A percentile compares a stretch with the other conserved stretches of the same genome.
These are phyloP conservation scores for Atherinomorus stipes DNA, from an alignment of 2,113 vertebrate genomes.

Conservation along the genomic window DNA sequence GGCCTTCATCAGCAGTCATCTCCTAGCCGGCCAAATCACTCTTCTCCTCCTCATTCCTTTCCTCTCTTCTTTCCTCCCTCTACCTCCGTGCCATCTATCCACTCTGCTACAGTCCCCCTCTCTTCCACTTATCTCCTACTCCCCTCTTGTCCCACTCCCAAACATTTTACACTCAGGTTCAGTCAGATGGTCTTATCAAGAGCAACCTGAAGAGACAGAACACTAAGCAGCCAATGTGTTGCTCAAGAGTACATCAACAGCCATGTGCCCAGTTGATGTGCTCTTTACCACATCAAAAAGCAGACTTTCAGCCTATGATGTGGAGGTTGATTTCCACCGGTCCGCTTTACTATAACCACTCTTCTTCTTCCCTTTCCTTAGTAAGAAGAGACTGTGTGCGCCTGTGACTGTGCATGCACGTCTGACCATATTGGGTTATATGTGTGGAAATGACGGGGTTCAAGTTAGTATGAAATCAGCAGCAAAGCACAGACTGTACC, in stretches of 20 bases:
- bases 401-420: constrained; percentile 1
- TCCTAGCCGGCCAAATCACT: constrained; percentile 81
- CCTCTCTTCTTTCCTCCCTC: constrained; percentile 41
- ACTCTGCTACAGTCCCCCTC: constrained; percentile 39
- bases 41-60: constrained; percentile 61
- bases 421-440: constrained; percentile 21
- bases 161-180: constrained; percentile 62
- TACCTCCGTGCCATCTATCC: constrained; percentile 56
- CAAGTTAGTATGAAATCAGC: constrained; percentile 74
- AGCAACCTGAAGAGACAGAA: constrained; percentile 29
- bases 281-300: constrained; percentile 28
- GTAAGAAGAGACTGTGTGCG: constrained; percentile 1
- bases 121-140: constrained; percentile 52
- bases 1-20: constrained; percentile 82
- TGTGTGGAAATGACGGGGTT: constrained; percentile 58
- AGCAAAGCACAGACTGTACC: constrained; percentile 68
- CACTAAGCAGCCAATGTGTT: constrained; percentile 29
- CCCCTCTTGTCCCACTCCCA: constrained; percentile 52
- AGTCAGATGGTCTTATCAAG: constrained; percentile 45
- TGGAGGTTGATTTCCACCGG: constrained; percentile 14
- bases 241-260: constrained; percentile 63
- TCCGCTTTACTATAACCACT: constrained; percentile 28
- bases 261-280: neutral
- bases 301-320: constrained; percentile 32
- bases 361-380: constrained; percentile 38